A percentile compares a stretch with the other conserved stretches of the same genome.
Evolutionary conservation across 64 coral and sea anemone genomes (phyloP).

Genomic region (Montipora cactus): DNA sequence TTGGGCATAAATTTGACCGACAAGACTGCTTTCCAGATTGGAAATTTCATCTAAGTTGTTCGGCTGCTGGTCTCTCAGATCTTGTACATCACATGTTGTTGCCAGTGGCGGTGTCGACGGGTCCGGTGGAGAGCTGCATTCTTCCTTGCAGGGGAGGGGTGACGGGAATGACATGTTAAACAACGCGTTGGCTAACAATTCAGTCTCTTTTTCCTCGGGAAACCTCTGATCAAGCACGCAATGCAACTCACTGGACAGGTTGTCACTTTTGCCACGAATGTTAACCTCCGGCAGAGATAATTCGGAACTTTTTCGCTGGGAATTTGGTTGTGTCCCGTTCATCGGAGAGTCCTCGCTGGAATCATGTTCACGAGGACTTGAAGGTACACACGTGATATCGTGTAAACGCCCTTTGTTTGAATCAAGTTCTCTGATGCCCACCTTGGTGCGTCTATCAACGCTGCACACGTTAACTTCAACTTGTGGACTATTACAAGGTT

Average conservation of each 20-base stretch:
- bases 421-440: background rate
- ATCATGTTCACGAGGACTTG: slow-evolving; percentile 37
- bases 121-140: slow-evolving; percentile 65
- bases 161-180: slow-evolving; percentile 93
- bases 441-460: background rate
- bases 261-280: background rate
- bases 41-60: background rate
- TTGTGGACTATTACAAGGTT: background rate
- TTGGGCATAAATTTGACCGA: background rate
- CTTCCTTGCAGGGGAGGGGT: slow-evolving; percentile 2
- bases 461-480: background rate
- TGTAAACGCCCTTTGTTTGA: background rate
- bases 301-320: background rate
- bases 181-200: slow-evolving; percentile 74
- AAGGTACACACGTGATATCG: slow-evolving; percentile 52
- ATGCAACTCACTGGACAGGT: background rate
- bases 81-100: background rate
- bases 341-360: background rate
- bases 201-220: slow-evolving; percentile 48
- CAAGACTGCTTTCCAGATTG: background rate
- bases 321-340: background rate
- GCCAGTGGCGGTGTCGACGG: slow-evolving; percentile 55
- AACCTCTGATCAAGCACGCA: background rate
- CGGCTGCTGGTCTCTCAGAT: background rate
- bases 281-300: background rate